Evolutionary conservation across 2,888 invertebrate genomes (phyloP).

Genomic region (Mechanitis messenoides): DNA sequence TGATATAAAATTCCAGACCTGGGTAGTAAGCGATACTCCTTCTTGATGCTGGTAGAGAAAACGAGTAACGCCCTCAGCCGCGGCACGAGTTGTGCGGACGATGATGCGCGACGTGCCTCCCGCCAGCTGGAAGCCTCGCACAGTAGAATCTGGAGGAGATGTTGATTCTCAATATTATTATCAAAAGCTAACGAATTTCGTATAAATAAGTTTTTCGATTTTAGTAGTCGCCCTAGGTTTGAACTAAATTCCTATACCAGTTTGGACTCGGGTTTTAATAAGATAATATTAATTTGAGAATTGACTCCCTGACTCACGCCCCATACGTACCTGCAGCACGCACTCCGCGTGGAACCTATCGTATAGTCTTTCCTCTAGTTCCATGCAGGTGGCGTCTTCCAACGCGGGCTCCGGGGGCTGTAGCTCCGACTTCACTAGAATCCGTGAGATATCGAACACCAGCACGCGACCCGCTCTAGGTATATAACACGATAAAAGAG

Average conservation of each 20-base stretch:
- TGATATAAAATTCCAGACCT: slow-evolving; percentile 51
- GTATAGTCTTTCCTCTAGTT: slow-evolving; percentile 87
- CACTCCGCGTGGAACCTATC: slow-evolving; percentile 84
- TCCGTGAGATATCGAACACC: slow-evolving; percentile 83
- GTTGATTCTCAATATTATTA: neutral
- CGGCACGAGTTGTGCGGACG: slow-evolving; percentile 84
- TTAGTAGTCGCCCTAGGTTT: no score
- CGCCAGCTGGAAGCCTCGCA: slow-evolving; percentile 84
- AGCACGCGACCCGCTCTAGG: slow-evolving; percentile 81
- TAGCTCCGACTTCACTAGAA: slow-evolving; percentile 82
- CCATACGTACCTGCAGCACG: slow-evolving; percentile 77
- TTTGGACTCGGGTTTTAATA: no score
- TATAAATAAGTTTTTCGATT: no score
- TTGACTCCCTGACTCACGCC: no score
- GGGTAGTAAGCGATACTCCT: slow-evolving; percentile 82
- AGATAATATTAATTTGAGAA: no score
- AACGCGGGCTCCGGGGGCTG: slow-evolving; percentile 80
- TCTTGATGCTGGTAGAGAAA: slow-evolving; percentile 84
- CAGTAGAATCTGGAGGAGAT: slow-evolving; percentile 40
- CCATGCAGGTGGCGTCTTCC: slow-evolving; percentile 88
- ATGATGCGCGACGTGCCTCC: slow-evolving; percentile 82
- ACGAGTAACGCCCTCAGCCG: slow-evolving; percentile 80
- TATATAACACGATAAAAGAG: neutral
- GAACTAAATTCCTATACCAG: no score
- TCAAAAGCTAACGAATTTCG: no score